Evolutionary conservation across 2,797 vertebrate genomes (phyloP).

Genomic region (Cyclopterus lumpus): DNA sequence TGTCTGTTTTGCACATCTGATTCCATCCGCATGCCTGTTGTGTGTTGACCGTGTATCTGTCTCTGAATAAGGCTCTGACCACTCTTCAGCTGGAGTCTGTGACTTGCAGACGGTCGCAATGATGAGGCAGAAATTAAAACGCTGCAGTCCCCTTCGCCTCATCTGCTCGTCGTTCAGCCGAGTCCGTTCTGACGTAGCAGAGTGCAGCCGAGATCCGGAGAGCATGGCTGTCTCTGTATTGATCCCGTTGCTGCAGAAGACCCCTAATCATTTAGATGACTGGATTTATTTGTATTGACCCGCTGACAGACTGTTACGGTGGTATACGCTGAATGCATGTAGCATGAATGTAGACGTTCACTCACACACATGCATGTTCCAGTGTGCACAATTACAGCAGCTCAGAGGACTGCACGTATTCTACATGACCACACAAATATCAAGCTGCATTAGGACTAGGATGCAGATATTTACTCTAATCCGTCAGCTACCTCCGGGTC

Average conservation of each 20-base stretch:
- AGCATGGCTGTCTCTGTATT: slow-evolving; percentile 58
- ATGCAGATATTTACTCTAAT: not conserved
- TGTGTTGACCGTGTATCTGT: not conserved
- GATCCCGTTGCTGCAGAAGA: slow-evolving; percentile 65
- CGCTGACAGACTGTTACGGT: slow-evolving; percentile 51
- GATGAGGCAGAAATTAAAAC: slow-evolving; percentile 62
- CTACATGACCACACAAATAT: not conserved
- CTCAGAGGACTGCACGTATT: not conserved
- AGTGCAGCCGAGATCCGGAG: slow-evolving; percentile 40
- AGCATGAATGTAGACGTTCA: slow-evolving; percentile 9
- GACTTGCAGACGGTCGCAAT: slow-evolving; percentile 53
- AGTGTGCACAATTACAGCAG: not conserved
- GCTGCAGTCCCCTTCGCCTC: slow-evolving; percentile 33
- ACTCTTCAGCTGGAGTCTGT: slow-evolving; percentile 31
- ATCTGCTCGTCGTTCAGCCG: slow-evolving; percentile 8
- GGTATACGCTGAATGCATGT: slow-evolving; percentile 13
- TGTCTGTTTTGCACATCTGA: slow-evolving; percentile 4
- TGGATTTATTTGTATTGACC: slow-evolving; percentile 72
- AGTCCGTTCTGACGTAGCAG: slow-evolving; percentile 21
- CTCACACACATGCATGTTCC: slow-evolving; percentile 2
- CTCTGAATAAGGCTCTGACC: slow-evolving; percentile 34
- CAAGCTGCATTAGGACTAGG: not conserved
- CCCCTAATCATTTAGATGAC: slow-evolving; percentile 66
- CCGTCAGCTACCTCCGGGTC: not conserved
- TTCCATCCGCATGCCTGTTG: slow-evolving; percentile 5